Evolutionary conservation across 2,888 invertebrate genomes (phyloP).

Genomic region (Actias luna): DNA sequence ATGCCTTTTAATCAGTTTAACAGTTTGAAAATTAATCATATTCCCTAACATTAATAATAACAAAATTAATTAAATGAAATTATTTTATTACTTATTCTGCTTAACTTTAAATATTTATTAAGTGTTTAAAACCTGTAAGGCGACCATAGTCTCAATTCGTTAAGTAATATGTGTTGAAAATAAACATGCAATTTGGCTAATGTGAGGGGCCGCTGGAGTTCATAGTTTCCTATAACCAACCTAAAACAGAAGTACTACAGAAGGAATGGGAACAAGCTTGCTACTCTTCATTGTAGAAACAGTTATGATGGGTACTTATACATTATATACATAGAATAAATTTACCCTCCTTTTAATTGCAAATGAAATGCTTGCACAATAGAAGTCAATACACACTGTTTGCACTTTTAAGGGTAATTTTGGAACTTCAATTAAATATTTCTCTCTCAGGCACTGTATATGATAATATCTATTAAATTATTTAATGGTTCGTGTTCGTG

Average conservation of each 20-base stretch:
- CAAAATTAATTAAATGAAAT: background rate
- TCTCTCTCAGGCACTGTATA: background rate
- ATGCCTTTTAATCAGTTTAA: too few relatives aligned
- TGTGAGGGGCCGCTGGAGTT: background rate
- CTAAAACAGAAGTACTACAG: background rate
- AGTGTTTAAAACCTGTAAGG: background rate
- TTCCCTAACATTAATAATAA: too few relatives aligned
- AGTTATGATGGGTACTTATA: background rate
- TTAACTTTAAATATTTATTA: background rate
- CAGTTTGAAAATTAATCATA: too few relatives aligned
- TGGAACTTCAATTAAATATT: background rate
- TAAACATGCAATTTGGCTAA: background rate
- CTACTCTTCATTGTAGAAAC: background rate
- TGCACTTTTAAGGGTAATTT: background rate
- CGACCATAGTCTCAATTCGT: background rate
- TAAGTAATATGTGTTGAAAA: background rate
- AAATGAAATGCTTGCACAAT: too few relatives aligned
- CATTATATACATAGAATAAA: background rate
- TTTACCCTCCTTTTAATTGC: background rate
- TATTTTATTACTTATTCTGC: background rate
- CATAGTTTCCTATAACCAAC: background rate
- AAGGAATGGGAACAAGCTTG: background rate
- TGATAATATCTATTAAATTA: background rate
- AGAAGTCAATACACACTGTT: background rate
- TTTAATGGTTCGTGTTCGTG: background rate